Evolutionary conservation across 2,888 invertebrate genomes (phyloP), one percentile per base, ranked within the genome.

Genomic region (Fragum fragum): DNA sequence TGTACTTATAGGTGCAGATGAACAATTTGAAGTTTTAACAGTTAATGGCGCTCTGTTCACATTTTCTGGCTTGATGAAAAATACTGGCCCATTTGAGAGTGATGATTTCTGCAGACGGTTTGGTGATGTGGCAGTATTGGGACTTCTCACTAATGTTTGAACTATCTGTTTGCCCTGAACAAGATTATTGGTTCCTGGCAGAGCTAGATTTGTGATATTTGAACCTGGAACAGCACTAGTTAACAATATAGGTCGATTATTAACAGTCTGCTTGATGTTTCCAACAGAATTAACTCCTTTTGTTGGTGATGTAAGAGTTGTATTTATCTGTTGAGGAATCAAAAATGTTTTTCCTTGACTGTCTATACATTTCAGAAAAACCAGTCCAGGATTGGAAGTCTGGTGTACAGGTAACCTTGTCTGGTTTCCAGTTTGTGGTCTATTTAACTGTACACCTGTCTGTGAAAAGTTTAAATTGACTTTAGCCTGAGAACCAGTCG

Each of bases 291-390:
- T 77, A 26, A 23, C 39, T 28, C 39, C 42, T 36, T 71, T 66
- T 63, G 63, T 9, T 52, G 76, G 76, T 36, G 81, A 61, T 23
- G 68, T 68, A n/a, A 77, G 70, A 77, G 42, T 81, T 18, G 79
- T 79, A 57, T 83, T 72, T n/a, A 90, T 66, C 55, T 90, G 90
- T 39, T 91, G 91, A 42, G 92, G 92, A 66, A 92, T 87, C 16
- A 92, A 89, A 77, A 88, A 89, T 1, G 91, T 87, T 73, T 91
- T 90, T 2, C 92, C 92, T 32, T 89, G 87, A 63, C 87, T 88
- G 72, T 92, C 92, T 29, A 86, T 85, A 71, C 91, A 92, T 29
- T 87, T 84, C 7, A 90, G 72, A 81, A 86, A 88, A 59, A 88
- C 73, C 14, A 82, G 73, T 52, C 81, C 79, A 47, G 83, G 57